Base-by-base conservation (phyloP, 1,140 invertebrate species). In the Halesus radiatus region DNA sequence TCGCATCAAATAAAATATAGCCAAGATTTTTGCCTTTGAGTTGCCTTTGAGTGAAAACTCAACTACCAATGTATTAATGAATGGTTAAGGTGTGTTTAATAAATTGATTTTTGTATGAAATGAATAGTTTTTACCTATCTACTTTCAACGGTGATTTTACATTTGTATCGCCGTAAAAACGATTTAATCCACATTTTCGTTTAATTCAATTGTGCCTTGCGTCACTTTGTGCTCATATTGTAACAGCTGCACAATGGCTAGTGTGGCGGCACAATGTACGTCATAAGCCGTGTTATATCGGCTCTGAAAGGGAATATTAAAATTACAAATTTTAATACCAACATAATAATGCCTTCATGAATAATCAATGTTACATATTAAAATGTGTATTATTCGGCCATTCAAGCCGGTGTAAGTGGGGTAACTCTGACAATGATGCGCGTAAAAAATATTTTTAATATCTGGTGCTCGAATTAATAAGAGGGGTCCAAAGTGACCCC, bases 351-450 rank as follows among this genome's bases (percentile, higher is more conserved):
- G 54, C 74, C 62, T 76, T 82, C 81, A 82, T 82, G 81, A 82
- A 82, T 82, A 82, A 82, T 82, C 81, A 82, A 82, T 82, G 81
- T 78, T 45, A 80, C 75, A 77, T 82, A 82, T 82, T 82, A 82
- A 77, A 82, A 82, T 79, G 66, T 45, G 77, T 62, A 76, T 80
- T 80, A 78, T 82, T 72, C 75, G 72, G 73, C 77, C 78, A 72
- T 79, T 82, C 79, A 79, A 53, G 32, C 23, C 64, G 18, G 54
- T 20, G 52, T 73, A 80, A 82, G 73, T 82, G 81, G 81, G 81
- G 81, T 73, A 64, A 50, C 73, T 22, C 50, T 37, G 18, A 80
- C 78, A 82, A 78, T 82, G 78, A 73, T 52, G 64, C 32, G 76
- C 56, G 52, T 45, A 77, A 77, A 82, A 80, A 82, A 76, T 75